Base-by-base conservation (phyloP, 2,113 vertebrate genomes). In the Oophaga pumilio region DNA sequence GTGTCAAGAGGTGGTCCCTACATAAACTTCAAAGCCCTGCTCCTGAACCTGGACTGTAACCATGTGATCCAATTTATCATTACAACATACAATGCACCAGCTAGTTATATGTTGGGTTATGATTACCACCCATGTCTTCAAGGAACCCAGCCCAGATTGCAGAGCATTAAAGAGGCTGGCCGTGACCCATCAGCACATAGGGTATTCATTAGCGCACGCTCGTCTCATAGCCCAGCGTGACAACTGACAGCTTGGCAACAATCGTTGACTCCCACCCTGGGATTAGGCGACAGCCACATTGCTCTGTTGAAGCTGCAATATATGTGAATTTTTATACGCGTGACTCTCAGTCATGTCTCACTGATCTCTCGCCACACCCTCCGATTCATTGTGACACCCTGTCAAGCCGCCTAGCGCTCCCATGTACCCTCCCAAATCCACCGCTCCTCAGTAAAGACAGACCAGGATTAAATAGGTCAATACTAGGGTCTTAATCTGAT, bases 331-430 rank as follows among this genome's bases (percentile, higher is more conserved):
- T 43, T 68, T 82, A 82, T 82, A 64, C 60, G 60, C 80, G 80
- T 24, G 78, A 80, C 78, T 80, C 57, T 82, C 62, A 50, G 10
- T 24, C 11, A 66, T 50, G 62, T 68, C 28, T 82, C 80, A 50
- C 79, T 82, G 79, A 82, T 66, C 79, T 59, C 18, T 64, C n/a
- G 43, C 80, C 80, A 82, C 80, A 82, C 80, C 80, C 80, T 82
- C 28, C 20, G 50, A 22, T 43, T 60, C 8, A 17, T 15, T 24
- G 33, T 52, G 80, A 82, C 80, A 66, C 60, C 79, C 79, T 64
- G 28, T 20, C 33, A 82, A 62, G 33, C 60, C 79, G n/a, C 79
- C 59, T 62, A 62, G 24, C 18, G 8, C 20, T 43, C 24, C 52
- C 3, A 56, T 57, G 26, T 22, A 24, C 11, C 56, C 24, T 53